These are phyloP conservation scores for Aproaerema taeniolella DNA, from an alignment of 2,888 invertebrate genomes.

Conservation along the genomic window DNA sequence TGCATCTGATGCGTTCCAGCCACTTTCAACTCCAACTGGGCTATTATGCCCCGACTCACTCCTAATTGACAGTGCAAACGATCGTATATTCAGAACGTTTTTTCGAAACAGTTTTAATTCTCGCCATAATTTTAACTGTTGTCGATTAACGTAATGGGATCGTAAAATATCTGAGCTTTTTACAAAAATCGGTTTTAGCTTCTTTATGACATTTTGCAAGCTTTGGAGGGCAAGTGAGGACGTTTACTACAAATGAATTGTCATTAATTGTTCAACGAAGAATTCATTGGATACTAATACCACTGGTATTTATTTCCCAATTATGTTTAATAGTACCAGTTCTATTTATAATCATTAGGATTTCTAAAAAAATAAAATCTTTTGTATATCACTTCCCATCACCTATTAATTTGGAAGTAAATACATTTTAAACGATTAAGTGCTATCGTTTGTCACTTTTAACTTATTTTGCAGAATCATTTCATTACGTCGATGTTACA, in stretches of 20 bases:
- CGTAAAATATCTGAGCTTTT: constrained; percentile 11
- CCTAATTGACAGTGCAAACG: constrained; percentile 54
- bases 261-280: too few relatives aligned
- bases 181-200: constrained; percentile 1
- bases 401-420: too few relatives aligned
- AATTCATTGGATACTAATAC: too few relatives aligned
- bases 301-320: too few relatives aligned
- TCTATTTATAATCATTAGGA: too few relatives aligned
- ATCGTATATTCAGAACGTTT: constrained; percentile 43
- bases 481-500: constrained; percentile 4
- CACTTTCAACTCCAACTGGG: constrained; percentile 33
- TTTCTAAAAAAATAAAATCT: too few relatives aligned
- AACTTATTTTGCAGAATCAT: constrained; percentile 1
- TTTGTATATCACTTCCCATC: too few relatives aligned
- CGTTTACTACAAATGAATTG: too few relatives aligned
- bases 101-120: constrained; percentile 36
- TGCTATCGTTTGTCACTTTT: neutral
- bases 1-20: constrained; percentile 44
- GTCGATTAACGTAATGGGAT: constrained; percentile 10
- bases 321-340: too few relatives aligned
- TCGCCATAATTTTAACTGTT: constrained; percentile 18
- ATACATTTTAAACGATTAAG: too few relatives aligned
- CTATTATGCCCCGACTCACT: constrained; percentile 36
- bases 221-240: neutral
- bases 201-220: neutral